These are phyloP conservation scores for Archips crataeganus DNA, from an alignment of 2,888 invertebrate species.

Conservation along the genomic window DNA sequence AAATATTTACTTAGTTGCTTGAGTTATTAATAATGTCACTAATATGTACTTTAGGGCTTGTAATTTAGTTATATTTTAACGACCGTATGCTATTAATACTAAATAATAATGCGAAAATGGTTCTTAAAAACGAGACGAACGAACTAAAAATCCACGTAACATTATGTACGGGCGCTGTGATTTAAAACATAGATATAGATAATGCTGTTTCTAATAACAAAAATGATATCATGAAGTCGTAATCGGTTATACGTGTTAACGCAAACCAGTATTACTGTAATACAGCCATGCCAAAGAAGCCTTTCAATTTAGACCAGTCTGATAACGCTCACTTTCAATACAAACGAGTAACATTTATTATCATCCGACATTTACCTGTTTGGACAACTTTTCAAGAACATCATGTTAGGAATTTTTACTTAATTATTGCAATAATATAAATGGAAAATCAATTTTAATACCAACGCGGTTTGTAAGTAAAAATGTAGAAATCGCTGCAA, in stretches of 20 bases:
- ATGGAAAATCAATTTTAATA: background rate
- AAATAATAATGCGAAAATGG: background rate
- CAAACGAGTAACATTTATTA: conserved; percentile 38
- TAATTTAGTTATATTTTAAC: background rate
- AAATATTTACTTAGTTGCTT: conserved; percentile 45
- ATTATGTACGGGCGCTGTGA: background rate
- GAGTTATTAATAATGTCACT: conserved; percentile 28
- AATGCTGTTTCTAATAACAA: background rate
- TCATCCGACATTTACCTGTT: conserved; percentile 22
- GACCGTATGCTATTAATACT: background rate
- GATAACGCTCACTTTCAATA: conserved; percentile 46
- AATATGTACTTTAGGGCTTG: background rate
- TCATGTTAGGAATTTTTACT: conserved; percentile 17
- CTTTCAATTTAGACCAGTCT: conserved; percentile 45
- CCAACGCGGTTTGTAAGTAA: background rate
- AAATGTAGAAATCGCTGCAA: conserved; percentile 5
- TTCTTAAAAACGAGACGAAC: background rate
- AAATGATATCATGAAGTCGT: conserved; percentile 19
- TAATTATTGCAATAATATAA: conserved; percentile 14
- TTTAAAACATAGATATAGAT: background rate
- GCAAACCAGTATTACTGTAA: conserved; percentile 35
- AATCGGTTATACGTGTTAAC: conserved; percentile 8
- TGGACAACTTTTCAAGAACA: conserved; percentile 20
- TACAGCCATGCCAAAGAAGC: conserved; percentile 39
- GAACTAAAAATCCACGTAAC: background rate